Base-by-base conservation (phyloP, 2,888 invertebrate species). In the Xanthorhoe spadicearia region DNA sequence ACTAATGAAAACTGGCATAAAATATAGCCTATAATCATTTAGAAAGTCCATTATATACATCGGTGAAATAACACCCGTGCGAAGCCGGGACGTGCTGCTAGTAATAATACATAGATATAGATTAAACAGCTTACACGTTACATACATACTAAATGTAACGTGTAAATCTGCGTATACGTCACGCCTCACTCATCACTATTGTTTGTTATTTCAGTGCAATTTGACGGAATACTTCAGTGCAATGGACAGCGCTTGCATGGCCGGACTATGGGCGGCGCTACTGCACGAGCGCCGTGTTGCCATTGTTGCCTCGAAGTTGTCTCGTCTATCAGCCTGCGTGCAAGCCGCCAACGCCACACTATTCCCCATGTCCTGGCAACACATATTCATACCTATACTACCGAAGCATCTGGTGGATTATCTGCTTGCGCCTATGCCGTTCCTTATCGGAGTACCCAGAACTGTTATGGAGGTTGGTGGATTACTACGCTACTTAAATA, bases 311-410 rank as follows among this genome's bases (percentile, higher is more conserved):
- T 95, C 96, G 71, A 97, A 97, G 82, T 94, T 99, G 71, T 97
- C 97, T 73, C 94, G 98, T 67, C 93, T 99, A 56, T 98, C 98
- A 57, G 98, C 99, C 0, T 97, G 97, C 81, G 97, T 97, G 28
- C 98, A 99, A 87, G 99, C 99, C 13, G 98, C 98, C 17, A 98
- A 98, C 85, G 96, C 97, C 69, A 96, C 99, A 54, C 95, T 99
- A 50, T 99, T 98, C 89, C 99, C 99, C 0, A 99, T 99, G 98
- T 96, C 97, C 75, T 99, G 99, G 99, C 99, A 99, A 90, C 99
- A 99, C 82, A 98, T 99, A 83, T 99, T 97, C 88, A 99, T 99
- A 89, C 99, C 99, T 60, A 97, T 99, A 76, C 92, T 99, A 80
- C 99, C 99, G 19, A 95, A 96, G 85, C 95, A 97, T 82, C 94